Evolutionary conservation across 2,888 invertebrate genomes (phyloP).

Genomic region (Ormyrus nitidulus): DNA sequence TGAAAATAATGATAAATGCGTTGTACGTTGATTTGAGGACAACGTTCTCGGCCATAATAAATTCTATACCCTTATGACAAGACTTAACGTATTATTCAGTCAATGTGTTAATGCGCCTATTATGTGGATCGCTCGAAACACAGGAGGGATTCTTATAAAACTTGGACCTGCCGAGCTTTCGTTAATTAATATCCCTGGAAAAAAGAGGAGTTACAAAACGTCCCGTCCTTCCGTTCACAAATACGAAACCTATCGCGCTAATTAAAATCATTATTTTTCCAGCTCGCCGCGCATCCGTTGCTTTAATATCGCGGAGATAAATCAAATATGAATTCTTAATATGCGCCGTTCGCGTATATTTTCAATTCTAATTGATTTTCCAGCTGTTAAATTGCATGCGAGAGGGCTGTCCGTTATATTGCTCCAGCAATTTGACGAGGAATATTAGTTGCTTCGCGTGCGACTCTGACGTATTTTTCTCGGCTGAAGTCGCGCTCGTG

Average conservation of each 20-base stretch:
- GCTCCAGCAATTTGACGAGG: slow-evolving; percentile 7
- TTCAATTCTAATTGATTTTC: slow-evolving; percentile 36
- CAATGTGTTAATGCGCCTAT: too few species aligned
- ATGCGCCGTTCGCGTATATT: not conserved
- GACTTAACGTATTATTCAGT: too few species aligned
- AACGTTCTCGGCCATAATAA: not conserved
- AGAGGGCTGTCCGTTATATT: not conserved
- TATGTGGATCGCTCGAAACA: too few species aligned
- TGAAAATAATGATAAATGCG: not conserved
- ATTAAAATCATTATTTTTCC: slow-evolving; percentile 48
- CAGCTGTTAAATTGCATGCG: not conserved
- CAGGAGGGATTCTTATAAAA: too few species aligned
- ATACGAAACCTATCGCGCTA: slow-evolving; percentile 12
- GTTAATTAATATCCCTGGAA: too few species aligned
- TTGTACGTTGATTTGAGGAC: not conserved
- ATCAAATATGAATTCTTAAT: slow-evolving; percentile 29
- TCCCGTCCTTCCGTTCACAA: not conserved
- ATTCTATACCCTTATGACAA: not conserved
- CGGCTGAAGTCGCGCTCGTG: too few species aligned
- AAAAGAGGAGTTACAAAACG: not conserved
- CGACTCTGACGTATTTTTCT: too few species aligned
- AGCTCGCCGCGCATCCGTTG: not conserved
- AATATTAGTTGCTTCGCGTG: not conserved
- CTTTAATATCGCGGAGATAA: slow-evolving; percentile 2
- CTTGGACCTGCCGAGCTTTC: too few species aligned